Conservation (phyloP, 2,888 invertebrate genomes). For the Pilophorus perplexus region DNA sequence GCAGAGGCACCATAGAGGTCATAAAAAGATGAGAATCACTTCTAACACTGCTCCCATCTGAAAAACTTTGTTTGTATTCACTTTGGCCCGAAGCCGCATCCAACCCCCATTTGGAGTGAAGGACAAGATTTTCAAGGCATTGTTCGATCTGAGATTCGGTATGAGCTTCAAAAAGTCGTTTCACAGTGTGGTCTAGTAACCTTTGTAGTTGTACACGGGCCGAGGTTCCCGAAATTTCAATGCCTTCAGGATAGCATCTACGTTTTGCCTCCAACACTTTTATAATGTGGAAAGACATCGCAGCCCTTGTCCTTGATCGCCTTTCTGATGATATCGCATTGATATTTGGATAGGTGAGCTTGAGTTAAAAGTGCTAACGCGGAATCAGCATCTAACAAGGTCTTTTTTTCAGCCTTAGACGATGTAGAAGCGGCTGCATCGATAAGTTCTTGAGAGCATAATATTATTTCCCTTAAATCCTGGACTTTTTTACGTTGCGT, state of each 20-base stretch:
- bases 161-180: background rate
- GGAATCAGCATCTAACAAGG: background rate
- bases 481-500: no score
- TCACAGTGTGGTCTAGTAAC: background rate
- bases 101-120: background rate
- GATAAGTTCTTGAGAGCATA: background rate
- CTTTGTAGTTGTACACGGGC: background rate
- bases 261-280: background rate
- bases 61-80: background rate
- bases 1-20: slow-evolving; percentile 48
- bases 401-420: background rate
- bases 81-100: background rate
- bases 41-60: background rate
- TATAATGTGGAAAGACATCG: background rate
- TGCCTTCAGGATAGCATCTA: background rate
- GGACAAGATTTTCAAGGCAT: background rate
- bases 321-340: background rate
- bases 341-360: background rate
- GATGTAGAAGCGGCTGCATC: background rate
- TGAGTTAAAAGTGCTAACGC: background rate
- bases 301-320: background rate
- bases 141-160: background rate
- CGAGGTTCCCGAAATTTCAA: background rate
- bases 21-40: slow-evolving; percentile 36
- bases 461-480: no score